These are phyloP conservation scores for Tor tambroides DNA, from an alignment of 2,113 vertebrate genomes.

Conservation along the genomic window DNA sequence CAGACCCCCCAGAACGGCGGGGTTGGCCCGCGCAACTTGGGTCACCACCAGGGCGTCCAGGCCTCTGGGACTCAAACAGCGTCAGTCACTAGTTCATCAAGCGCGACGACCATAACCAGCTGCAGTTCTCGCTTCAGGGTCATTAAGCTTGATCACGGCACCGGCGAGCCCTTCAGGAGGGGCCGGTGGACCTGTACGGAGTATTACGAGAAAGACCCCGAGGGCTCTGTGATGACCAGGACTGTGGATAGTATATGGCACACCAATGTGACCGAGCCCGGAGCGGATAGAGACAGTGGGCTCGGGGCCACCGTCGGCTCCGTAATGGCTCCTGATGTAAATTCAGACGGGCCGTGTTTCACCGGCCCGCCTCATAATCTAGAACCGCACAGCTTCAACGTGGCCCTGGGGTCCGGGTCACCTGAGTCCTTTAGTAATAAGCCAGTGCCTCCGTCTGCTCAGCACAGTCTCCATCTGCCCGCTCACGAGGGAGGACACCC, in stretches of 20 bases:
- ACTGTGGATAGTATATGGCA: conserved; percentile 87
- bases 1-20: conserved; percentile 70
- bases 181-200: conserved; percentile 96
- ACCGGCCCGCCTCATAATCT: conserved; percentile 62
- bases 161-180: conserved; percentile 91
- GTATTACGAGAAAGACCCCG: conserved; percentile 93
- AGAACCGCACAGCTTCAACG: conserved; percentile 80
- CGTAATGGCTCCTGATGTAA: conserved; percentile 73
- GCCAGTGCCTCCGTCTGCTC: conserved; percentile 64
- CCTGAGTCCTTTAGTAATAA: conserved; percentile 72
- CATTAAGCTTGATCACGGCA: conserved; percentile 97
- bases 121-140: conserved; percentile 96
- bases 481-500: conserved; percentile 77
- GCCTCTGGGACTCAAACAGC: background rate
- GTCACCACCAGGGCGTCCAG: conserved; percentile 61
- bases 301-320: conserved; percentile 87
- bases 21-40: conserved; percentile 69
- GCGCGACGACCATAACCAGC: conserved; percentile 63
- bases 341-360: conserved; percentile 73
- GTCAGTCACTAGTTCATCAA: conserved; percentile 57
- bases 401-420: conserved; percentile 75
- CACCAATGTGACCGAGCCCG: conserved; percentile 76
- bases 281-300: conserved; percentile 89
- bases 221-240: conserved; percentile 79
- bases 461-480: conserved; percentile 62